A percentile compares a stretch with the other conserved stretches of the same genome.
Evolutionary conservation across 2,113 vertebrate species (phyloP).

Genomic region (Irena cyanogastra): DNA sequence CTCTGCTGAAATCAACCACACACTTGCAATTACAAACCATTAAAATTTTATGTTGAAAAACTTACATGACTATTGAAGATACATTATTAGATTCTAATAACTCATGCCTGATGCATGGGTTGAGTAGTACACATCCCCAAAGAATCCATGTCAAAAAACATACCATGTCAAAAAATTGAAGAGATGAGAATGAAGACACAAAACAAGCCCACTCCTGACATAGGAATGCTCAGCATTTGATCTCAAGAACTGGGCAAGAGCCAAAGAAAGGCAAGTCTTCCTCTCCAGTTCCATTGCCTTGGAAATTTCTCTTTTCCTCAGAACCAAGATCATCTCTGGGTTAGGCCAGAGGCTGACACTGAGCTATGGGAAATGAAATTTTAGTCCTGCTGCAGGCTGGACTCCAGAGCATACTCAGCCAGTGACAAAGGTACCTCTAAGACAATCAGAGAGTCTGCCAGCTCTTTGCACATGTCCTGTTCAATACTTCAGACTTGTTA

Average conservation of each 20-base stretch:
- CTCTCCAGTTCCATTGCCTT: background rate
- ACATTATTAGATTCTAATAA: background rate
- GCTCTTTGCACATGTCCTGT: too few relatives aligned
- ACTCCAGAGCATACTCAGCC: accelerated
- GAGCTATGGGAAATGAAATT: background rate
- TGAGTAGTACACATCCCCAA: background rate
- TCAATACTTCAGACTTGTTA: background rate
- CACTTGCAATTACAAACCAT: background rate
- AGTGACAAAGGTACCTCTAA: background rate
- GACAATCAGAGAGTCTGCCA: too few relatives aligned
- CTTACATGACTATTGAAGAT: background rate
- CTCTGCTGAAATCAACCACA: too few relatives aligned
- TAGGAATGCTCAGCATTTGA: background rate
- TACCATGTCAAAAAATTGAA: background rate
- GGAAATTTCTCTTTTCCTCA: background rate
- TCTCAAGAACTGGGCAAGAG: background rate
- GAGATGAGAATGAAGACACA: background rate
- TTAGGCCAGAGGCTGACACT: background rate
- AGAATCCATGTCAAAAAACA: background rate
- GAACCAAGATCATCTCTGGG: background rate
- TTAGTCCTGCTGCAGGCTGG: background rate
- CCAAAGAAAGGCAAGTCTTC: background rate
- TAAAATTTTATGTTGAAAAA: background rate
- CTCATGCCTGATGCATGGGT: background rate
- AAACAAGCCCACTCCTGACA: background rate